Percentiles rank a stretch among this genome's conserved stretches.
Evolutionary conservation across 2,888 invertebrate genomes (phyloP).

Genomic region (Lutraria lutraria): DNA sequence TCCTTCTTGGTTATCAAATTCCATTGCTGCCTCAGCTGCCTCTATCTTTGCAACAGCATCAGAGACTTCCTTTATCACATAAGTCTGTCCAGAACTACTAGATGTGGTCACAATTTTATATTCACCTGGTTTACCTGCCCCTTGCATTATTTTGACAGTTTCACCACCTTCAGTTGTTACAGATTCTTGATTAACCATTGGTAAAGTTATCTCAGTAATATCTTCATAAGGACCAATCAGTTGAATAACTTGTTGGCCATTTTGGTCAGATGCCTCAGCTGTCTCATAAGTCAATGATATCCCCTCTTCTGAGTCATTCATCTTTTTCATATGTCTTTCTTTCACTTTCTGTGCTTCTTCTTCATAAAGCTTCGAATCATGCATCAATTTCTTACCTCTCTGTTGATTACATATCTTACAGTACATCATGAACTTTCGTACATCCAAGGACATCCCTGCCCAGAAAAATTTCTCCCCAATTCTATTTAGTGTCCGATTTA

Average conservation of each 20-base stretch:
- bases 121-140: neutral
- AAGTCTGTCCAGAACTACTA: conserved; percentile 12
- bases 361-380: conserved; percentile 30
- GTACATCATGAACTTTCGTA: conserved; percentile 58
- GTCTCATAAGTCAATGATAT: conserved; percentile 25
- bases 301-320: conserved; percentile 25
- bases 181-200: conserved; percentile 45
- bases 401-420: conserved; percentile 56
- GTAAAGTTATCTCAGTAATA: conserved; percentile 61
- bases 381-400: conserved; percentile 41
- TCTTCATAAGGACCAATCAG: conserved; percentile 58
- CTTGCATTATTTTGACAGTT: conserved; percentile 12
- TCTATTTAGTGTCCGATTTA: conserved; percentile 57
- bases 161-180: conserved; percentile 34
- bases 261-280: conserved; percentile 28
- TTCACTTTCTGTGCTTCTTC: conserved; percentile 49
- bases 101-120: conserved; percentile 19
- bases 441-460: conserved; percentile 59
- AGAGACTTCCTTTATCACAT: conserved; percentile 24
- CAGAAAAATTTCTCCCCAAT: conserved; percentile 57
- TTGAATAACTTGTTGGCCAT: conserved; percentile 48
- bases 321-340: conserved; percentile 21
- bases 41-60: conserved; percentile 38
- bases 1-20: conserved; percentile 20
- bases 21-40: conserved; percentile 42